Evolutionary conservation across 2,113 vertebrate species (phyloP).

Genomic region (Melanocharis versteri): DNA sequence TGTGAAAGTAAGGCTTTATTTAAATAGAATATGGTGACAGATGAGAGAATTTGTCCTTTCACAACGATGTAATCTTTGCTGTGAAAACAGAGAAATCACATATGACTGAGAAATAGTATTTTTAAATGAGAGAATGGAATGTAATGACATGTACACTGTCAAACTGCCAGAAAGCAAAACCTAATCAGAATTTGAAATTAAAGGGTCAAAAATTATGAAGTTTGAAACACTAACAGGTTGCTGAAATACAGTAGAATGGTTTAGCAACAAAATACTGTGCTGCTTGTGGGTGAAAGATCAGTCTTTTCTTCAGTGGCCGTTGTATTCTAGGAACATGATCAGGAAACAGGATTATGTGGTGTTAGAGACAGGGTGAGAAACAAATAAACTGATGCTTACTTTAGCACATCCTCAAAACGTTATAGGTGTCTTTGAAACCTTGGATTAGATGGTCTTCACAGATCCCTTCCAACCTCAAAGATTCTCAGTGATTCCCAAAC

Average conservation of each 20-base stretch:
- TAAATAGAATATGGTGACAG: background rate
- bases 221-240: background rate
- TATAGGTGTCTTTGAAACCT: background rate
- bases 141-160: background rate
- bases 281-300: background rate
- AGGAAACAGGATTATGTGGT: background rate
- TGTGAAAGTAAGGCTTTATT: background rate
- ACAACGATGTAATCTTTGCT: background rate
- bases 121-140: background rate
- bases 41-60: background rate
- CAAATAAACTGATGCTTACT: background rate
- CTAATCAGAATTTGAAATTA: background rate
- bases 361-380: background rate
- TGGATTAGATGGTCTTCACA: background rate
- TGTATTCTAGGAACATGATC: background rate
- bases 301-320: background rate
- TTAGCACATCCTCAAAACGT: background rate
- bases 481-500: background rate
- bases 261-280: background rate
- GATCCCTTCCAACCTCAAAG: background rate
- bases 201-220: background rate
- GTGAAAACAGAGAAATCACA: background rate
- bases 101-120: background rate
- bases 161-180: background rate
- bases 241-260: background rate